Conservation (phyloP, 2,888 invertebrate genomes). For the Dorcus hopei region DNA sequence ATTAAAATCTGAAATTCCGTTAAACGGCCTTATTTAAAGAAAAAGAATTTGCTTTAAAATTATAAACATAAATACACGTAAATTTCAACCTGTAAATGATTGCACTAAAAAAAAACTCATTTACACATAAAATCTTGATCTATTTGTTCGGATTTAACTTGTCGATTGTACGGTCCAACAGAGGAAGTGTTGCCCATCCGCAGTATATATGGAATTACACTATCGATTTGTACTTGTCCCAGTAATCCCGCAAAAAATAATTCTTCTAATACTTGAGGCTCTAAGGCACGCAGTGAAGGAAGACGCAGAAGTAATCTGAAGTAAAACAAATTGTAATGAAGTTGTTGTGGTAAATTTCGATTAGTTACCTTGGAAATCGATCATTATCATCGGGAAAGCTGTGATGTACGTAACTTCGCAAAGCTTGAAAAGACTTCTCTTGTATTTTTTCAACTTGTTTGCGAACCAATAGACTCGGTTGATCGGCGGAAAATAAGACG, state of each 20-base stretch:
- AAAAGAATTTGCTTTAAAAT: neutral
- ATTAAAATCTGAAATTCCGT: too few species aligned
- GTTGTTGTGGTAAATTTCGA: constrained; percentile 24
- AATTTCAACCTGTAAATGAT: neutral
- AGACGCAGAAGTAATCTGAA: constrained; percentile 64
- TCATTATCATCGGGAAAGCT: constrained; percentile 52
- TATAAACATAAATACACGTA: neutral
- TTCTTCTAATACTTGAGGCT: constrained; percentile 79
- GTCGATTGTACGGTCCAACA: constrained; percentile 25
- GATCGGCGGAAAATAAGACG: constrained; percentile 59
- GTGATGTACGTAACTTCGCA: constrained; percentile 50
- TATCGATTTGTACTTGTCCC: constrained; percentile 92
- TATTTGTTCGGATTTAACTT: constrained; percentile 43
- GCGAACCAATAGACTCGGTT: constrained; percentile 50
- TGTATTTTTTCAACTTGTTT: constrained; percentile 60
- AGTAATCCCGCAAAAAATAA: constrained; percentile 89
- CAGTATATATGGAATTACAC: constrained; percentile 90
- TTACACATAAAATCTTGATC: constrained; percentile 28
- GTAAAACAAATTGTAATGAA: constrained; percentile 8
- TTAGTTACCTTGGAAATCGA: constrained; percentile 53
- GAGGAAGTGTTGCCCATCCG: constrained; percentile 47
- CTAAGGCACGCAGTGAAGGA: constrained; percentile 68
- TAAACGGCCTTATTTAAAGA: neutral
- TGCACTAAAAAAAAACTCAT: neutral
- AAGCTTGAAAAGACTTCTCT: constrained; percentile 59